A percentile compares a stretch with the other conserved stretches of the same genome.
phyloP scores from a whole-genome alignment of 2,888 invertebrate species.

The Neoascia interrupta region DNA sequence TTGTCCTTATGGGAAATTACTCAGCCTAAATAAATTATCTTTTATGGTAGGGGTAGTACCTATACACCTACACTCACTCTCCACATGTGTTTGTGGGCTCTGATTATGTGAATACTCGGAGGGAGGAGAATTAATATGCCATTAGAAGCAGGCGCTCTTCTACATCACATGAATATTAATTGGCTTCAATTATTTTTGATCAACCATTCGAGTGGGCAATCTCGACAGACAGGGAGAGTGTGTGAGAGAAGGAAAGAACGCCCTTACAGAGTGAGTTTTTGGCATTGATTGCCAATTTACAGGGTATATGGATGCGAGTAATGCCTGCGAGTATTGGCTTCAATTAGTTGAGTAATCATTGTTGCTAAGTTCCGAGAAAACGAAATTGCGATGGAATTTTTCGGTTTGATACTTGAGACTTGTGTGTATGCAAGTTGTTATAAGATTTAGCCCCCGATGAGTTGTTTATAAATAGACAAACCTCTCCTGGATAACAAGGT shows the following conservation, averaged over 20 bases:
- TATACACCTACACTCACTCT: too few species aligned
- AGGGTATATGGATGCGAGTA: constrained; percentile 22
- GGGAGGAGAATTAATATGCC: constrained; percentile 51
- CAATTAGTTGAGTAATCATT: constrained; percentile 60
- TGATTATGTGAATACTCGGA: too few species aligned
- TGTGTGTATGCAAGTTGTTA: too few species aligned
- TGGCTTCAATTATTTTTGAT: constrained; percentile 65
- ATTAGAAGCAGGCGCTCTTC: constrained; percentile 52
- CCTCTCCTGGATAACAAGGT: too few species aligned
- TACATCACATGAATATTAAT: constrained; percentile 68
- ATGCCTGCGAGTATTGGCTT: constrained; percentile 52
- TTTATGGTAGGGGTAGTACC: not conserved
- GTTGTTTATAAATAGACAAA: too few species aligned
- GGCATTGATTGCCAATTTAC: constrained; percentile 65
- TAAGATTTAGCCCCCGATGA: too few species aligned
- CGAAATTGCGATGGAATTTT: not conserved
- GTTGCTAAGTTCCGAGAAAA: not conserved
- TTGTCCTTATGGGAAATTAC: constrained; percentile 54
- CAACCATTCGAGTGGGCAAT: constrained; percentile 24
- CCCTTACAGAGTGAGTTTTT: constrained; percentile 40
- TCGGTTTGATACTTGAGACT: too few species aligned
- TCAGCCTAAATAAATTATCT: constrained; percentile 53
- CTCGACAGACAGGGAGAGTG: too few species aligned
- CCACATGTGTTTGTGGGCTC: too few species aligned
- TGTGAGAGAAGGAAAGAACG: not conserved